Conservation (phyloP, 2,113 vertebrate genomes). For the Trochalopteron elliotii region DNA sequence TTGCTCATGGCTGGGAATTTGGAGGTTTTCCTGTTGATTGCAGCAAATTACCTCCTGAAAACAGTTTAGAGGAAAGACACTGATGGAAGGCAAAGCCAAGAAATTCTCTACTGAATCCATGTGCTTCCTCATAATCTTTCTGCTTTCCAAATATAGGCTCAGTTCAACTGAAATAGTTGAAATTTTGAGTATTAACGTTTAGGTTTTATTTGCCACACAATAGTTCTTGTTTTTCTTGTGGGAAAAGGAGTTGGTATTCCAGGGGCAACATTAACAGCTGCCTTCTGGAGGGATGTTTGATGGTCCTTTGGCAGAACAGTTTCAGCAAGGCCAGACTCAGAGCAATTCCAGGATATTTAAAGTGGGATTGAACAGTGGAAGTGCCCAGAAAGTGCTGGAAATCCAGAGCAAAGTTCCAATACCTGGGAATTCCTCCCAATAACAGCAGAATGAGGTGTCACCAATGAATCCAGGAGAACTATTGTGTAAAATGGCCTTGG, state of each 20-base stretch:
- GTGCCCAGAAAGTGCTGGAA: not conserved
- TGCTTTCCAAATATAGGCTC: not conserved
- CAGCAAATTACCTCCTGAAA: not conserved
- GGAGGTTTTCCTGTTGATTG: not conserved
- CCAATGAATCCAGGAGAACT: slow-evolving; percentile 17
- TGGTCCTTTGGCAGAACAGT: not conserved
- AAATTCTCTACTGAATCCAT: not conserved
- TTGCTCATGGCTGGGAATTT: not conserved
- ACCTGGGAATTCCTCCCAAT: not conserved
- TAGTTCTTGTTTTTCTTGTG: not conserved
- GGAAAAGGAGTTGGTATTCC: not conserved
- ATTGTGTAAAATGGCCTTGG: slow-evolving; percentile 39
- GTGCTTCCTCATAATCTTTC: not conserved
- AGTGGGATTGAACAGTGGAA: not conserved
- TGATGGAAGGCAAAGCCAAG: not conserved
- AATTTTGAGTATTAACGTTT: not conserved
- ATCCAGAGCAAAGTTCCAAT: not conserved
- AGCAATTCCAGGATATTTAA: not conserved
- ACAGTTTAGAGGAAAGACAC: not conserved
- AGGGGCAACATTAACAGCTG: not conserved
- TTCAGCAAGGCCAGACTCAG: not conserved
- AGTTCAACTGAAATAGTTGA: not conserved
- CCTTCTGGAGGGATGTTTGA: not conserved
- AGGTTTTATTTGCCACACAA: not conserved
- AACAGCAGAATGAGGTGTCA: not conserved